Conservation (phyloP, 2,888 invertebrate species). For the Bellardia bayeri region DNA sequence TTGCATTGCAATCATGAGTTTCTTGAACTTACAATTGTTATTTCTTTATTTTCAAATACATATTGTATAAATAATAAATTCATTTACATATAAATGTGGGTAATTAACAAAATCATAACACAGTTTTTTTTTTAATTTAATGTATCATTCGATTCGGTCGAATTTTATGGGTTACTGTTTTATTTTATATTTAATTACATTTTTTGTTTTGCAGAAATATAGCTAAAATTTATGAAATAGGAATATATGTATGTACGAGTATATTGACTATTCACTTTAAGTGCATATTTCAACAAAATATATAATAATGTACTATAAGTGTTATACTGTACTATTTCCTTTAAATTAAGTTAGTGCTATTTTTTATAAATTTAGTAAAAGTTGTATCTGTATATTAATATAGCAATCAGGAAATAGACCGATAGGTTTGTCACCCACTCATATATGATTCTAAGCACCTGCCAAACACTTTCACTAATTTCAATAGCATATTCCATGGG, state of each 20-base stretch:
- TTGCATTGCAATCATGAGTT: slow-evolving; percentile 1
- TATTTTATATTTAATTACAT: background rate
- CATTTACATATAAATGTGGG: slow-evolving; percentile 32
- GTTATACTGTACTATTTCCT: too few relatives aligned
- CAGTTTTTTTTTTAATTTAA: background rate
- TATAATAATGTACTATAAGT: too few relatives aligned
- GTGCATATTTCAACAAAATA: background rate
- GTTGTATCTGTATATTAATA: too few relatives aligned
- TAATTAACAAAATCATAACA: background rate
- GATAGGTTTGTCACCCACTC: too few relatives aligned
- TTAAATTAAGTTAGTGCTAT: too few relatives aligned
- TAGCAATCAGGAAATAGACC: too few relatives aligned
- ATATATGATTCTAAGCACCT: too few relatives aligned
- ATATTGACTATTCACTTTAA: background rate
- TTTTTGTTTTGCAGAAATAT: background rate
- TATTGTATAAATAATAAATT: slow-evolving; percentile 14
- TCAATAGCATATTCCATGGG: too few relatives aligned
- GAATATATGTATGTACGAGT: background rate
- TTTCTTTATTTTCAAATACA: slow-evolving; percentile 5
- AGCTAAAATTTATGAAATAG: slow-evolving; percentile 17
- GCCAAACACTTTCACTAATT: too few relatives aligned
- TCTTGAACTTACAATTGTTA: slow-evolving; percentile 38
- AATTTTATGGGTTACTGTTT: background rate
- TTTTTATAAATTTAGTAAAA: too few relatives aligned
- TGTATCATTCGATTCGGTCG: background rate